These are phyloP conservation scores for Pandion haliaetus DNA, from an alignment of 2,113 vertebrate species.

Conservation along the genomic window DNA sequence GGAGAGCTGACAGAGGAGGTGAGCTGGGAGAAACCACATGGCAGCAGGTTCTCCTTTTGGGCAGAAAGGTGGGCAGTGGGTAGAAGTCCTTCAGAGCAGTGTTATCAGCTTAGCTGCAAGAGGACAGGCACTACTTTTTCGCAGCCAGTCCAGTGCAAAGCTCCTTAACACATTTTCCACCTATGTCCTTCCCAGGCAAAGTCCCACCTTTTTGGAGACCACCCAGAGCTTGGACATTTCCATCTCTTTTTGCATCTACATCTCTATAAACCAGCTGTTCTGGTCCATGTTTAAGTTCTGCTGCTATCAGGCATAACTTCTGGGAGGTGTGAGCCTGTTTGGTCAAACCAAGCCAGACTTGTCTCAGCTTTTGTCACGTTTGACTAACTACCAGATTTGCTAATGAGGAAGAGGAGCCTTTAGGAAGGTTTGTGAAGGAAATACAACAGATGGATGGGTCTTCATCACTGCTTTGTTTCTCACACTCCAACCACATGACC, in stretches of 20 bases:
- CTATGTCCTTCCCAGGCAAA: not conserved
- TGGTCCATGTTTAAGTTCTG: not conserved
- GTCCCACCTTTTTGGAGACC: not conserved
- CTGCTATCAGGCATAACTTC: not conserved
- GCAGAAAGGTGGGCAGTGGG: not conserved
- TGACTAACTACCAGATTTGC: not conserved
- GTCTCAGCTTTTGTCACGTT: not conserved
- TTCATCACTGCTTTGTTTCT: slow-evolving; percentile 18
- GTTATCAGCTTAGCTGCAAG: not conserved
- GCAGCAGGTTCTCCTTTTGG: not conserved
- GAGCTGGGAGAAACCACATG: not conserved
- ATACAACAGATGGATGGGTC: not conserved
- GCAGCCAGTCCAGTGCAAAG: not conserved
- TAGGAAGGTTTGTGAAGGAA: not conserved
- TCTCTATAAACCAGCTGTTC: not conserved
- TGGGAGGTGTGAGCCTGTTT: not conserved
- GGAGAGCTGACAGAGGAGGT: not conserved
- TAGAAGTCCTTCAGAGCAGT: not conserved
- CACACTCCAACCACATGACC: not conserved
- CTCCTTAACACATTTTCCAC: not conserved
- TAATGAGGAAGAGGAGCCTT: not conserved
- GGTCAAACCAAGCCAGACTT: not conserved
- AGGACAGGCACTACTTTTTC: not conserved
- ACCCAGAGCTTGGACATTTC: not conserved
- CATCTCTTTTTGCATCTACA: fast-evolving